phyloP scores from a whole-genome alignment of 1,140 invertebrate genomes.

The Adoxophyes honmai region DNA sequence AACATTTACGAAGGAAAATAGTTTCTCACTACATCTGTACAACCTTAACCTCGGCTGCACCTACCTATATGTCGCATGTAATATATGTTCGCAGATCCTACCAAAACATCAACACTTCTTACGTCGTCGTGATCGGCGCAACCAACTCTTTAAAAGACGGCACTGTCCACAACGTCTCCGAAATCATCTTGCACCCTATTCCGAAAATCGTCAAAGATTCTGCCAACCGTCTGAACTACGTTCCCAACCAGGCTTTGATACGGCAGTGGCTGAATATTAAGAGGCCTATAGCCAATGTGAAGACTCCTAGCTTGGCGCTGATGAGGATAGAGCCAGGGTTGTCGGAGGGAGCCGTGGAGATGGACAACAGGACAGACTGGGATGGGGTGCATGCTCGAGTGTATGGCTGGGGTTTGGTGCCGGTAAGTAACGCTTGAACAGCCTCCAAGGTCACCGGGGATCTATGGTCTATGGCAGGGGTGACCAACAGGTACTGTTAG shows the following conservation, averaged over 20 bases:
- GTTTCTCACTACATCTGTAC: no score
- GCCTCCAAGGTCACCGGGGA: conserved; percentile 11
- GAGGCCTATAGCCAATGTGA: not conserved
- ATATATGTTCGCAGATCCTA: not conserved
- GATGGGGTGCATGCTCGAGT: conserved; percentile 18
- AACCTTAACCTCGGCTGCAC: no score
- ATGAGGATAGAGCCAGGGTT: conserved; percentile 31
- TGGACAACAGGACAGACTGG: conserved; percentile 10
- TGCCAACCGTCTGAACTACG: not conserved
- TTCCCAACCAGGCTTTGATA: not conserved
- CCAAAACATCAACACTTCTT: conserved; percentile 15
- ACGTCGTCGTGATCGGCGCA: conserved; percentile 31
- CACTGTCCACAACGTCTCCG: conserved; percentile 36
- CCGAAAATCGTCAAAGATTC: not conserved
- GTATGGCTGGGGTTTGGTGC: conserved; percentile 33
- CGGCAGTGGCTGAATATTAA: not conserved
- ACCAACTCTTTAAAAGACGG: conserved; percentile 33
- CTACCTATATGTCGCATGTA: no score
- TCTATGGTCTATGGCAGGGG: no score
- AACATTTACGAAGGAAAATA: no score
- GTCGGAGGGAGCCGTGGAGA: not conserved
- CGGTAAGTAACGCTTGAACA: conserved; percentile 26
- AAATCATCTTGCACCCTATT: conserved; percentile 24
- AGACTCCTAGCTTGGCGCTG: conserved; percentile 22
- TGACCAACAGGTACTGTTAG: no score